These are phyloP conservation scores for Buathra laborator DNA, from an alignment of 2,888 invertebrate species.

Conservation along the genomic window DNA sequence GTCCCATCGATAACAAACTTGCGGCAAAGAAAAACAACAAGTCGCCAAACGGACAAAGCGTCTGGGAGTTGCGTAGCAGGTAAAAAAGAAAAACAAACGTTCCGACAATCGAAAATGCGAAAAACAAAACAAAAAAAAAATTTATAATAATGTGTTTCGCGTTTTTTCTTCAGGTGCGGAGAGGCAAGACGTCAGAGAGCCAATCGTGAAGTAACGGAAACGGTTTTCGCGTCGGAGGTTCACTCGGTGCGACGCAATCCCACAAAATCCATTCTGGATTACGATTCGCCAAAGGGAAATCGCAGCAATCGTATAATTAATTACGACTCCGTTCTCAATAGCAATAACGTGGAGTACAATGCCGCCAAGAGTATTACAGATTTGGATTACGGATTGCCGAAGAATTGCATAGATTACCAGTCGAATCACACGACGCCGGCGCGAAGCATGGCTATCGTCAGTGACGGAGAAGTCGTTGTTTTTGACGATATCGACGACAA, in stretches of 20 bases:
- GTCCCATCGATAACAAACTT: constrained; percentile 82
- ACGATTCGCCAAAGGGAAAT: constrained; percentile 81
- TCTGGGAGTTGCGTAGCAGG: constrained; percentile 88
- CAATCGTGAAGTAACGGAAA: constrained; percentile 87
- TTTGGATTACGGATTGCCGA: constrained; percentile 83
- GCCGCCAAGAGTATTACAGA: constrained; percentile 83
- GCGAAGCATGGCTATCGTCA: constrained; percentile 86
- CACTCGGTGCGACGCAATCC: constrained; percentile 87
- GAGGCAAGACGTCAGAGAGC: constrained; percentile 84
- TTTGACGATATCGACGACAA: constrained; percentile 95
- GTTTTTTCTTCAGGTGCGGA: constrained; percentile 80
- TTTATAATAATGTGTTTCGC: neutral
- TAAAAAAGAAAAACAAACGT: constrained; percentile 66
- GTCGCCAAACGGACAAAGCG: constrained; percentile 86
- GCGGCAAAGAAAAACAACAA: constrained; percentile 85
- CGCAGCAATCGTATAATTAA: constrained; percentile 81
- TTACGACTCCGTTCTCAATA: constrained; percentile 83
- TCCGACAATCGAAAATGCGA: too few relatives aligned
- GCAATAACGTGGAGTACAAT: constrained; percentile 84
- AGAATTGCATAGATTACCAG: constrained; percentile 83
- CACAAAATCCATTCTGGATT: constrained; percentile 82
- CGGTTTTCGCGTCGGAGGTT: constrained; percentile 88
- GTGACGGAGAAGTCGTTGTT: constrained; percentile 93
- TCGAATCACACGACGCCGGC: constrained; percentile 83
- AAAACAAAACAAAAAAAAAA: constrained; percentile 67